Evolutionary conservation across 2,888 invertebrate genomes (phyloP).

Genomic region (Siphonodentalium dalli): DNA sequence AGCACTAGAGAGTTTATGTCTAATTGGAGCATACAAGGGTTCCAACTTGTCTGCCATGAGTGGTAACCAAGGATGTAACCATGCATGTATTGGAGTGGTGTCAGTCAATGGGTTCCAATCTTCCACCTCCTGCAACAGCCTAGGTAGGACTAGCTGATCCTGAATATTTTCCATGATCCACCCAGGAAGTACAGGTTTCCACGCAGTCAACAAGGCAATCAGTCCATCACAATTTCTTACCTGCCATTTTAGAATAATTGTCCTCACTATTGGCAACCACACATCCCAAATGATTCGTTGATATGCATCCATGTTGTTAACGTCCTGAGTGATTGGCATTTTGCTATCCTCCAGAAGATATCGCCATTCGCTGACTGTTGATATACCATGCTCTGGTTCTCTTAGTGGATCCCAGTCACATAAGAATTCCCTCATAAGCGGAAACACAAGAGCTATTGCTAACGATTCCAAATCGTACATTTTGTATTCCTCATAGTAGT

Average conservation of each 20-base stretch:
- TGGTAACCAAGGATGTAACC: conserved; percentile 97
- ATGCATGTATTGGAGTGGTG: conserved; percentile 92
- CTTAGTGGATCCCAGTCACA: conserved; percentile 79
- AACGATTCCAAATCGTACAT: conserved; percentile 83
- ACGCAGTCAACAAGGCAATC: conserved; percentile 80
- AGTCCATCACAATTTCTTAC: conserved; percentile 81
- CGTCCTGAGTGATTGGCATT: conserved; percentile 34
- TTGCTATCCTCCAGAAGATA: conserved; percentile 61
- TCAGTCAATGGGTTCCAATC: conserved; percentile 95
- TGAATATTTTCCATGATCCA: conserved; percentile 85
- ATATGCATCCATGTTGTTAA: conserved; percentile 71
- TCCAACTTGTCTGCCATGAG: conserved; percentile 73
- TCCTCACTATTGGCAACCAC: conserved; percentile 84
- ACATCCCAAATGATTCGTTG: conserved; percentile 88
- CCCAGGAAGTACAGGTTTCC: conserved; percentile 80
- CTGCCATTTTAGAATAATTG: conserved; percentile 81
- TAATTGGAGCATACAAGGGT: conserved; percentile 84
- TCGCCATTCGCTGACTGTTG: conserved; percentile 65
- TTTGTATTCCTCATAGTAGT: conserved; percentile 72
- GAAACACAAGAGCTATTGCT: conserved; percentile 84
- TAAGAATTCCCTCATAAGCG: conserved; percentile 77
- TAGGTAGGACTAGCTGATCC: conserved; percentile 82
- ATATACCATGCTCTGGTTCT: conserved; percentile 62
- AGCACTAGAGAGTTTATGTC: conserved; percentile 88
- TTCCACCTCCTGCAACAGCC: conserved; percentile 75